Evolutionary conservation across 2,888 invertebrate species (phyloP).

Genomic region (Troides aeacus): DNA sequence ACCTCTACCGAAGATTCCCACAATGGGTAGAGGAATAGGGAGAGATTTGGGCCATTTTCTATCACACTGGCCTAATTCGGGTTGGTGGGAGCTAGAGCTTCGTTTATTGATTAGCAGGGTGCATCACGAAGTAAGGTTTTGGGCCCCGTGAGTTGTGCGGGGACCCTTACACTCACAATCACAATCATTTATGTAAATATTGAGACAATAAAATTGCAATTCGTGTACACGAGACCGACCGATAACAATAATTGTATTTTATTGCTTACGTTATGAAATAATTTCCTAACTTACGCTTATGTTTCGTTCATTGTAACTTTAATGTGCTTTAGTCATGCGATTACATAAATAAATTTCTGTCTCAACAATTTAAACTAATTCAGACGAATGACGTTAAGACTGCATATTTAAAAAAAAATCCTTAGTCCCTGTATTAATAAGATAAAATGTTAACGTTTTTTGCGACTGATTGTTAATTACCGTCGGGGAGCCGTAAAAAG

Average conservation of each 20-base stretch:
- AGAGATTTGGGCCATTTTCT: too few species aligned
- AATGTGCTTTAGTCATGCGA: slow-evolving; percentile 21
- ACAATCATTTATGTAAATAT: too few species aligned
- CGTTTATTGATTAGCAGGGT: too few species aligned
- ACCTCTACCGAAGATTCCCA: too few species aligned
- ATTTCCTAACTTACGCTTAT: slow-evolving; percentile 6
- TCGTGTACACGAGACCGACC: not conserved
- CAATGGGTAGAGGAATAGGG: too few species aligned
- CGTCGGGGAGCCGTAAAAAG: too few species aligned
- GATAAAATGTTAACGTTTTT: not conserved
- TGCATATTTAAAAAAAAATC: not conserved
- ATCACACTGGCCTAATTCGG: too few species aligned
- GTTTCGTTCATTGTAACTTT: slow-evolving; percentile 6
- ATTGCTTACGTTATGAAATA: slow-evolving; percentile 9
- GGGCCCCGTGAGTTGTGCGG: too few species aligned
- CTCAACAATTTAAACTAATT: slow-evolving; percentile 12
- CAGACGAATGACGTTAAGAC: not conserved
- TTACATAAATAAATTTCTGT: slow-evolving; percentile 13
- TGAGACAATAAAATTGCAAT: not conserved
- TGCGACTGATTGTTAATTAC: not conserved
- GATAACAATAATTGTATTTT: not conserved
- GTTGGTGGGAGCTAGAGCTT: too few species aligned
- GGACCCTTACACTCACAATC: too few species aligned
- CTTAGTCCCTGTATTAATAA: too few species aligned
- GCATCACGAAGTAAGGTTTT: too few species aligned